These are phyloP conservation scores for Agrilus mali DNA, from an alignment of 2,888 invertebrate genomes.

Conservation along the genomic window DNA sequence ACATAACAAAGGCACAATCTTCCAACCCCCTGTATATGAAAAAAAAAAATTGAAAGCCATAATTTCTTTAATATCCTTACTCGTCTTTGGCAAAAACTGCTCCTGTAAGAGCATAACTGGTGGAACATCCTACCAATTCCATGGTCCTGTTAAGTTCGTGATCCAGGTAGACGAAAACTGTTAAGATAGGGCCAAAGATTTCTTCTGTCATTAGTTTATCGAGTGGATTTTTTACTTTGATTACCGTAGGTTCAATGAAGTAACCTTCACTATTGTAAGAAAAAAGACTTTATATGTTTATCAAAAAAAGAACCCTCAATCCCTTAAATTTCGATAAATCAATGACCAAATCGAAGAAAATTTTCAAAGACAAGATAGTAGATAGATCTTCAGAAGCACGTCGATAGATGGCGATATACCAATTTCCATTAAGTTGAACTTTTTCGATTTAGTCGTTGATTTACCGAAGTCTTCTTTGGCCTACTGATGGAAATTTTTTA, in stretches of 20 bases:
- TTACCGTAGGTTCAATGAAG: slow-evolving; percentile 89
- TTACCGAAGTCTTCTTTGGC: too few species aligned
- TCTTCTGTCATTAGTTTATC: slow-evolving; percentile 88
- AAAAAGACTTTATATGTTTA: slow-evolving; percentile 1
- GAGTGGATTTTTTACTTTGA: slow-evolving; percentile 69
- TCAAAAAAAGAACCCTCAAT: too few species aligned
- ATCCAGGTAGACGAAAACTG: slow-evolving; percentile 83
- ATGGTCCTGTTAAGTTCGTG: slow-evolving; percentile 55
- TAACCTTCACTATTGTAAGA: slow-evolving; percentile 66
- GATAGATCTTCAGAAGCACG: too few species aligned
- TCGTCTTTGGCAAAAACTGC: slow-evolving; percentile 82
- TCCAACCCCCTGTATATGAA: too few species aligned
- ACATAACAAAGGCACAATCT: too few species aligned
- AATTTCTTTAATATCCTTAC: slow-evolving; percentile 33
- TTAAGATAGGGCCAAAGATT: slow-evolving; percentile 92
- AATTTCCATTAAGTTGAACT: too few species aligned
- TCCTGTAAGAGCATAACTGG: slow-evolving; percentile 89
- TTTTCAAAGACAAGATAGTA: too few species aligned
- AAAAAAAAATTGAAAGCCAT: background rate
- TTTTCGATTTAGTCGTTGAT: too few species aligned
- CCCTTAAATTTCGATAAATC: too few species aligned
- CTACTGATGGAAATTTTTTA: too few species aligned
- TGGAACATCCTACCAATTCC: slow-evolving; percentile 62
- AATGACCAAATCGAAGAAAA: too few species aligned
- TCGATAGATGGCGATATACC: too few species aligned